Conservation (phyloP, 2,888 invertebrate genomes). For the Pollenia griseotomentosa region DNA sequence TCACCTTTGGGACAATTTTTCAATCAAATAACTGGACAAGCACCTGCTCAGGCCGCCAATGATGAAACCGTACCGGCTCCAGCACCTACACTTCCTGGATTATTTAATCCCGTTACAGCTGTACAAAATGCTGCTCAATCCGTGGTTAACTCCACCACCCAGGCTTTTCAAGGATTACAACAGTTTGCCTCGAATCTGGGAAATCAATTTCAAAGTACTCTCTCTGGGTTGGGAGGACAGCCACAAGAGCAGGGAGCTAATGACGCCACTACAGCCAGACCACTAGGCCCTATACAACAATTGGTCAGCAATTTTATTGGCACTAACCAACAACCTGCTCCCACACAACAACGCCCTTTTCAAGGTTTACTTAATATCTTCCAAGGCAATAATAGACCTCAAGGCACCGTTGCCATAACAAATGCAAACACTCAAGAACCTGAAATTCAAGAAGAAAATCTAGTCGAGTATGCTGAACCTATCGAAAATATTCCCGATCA, state of each 20-base stretch:
- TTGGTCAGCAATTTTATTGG: constrained; percentile 80
- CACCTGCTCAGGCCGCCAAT: constrained; percentile 58
- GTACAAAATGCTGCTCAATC: constrained; percentile 79
- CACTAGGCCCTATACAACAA: constrained; percentile 81
- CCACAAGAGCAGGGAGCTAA: constrained; percentile 71
- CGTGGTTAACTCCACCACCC: constrained; percentile 79
- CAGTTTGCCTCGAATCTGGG: constrained; percentile 80
- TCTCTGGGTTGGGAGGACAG: constrained; percentile 78
- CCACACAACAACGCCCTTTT: constrained; percentile 77
- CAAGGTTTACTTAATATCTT: constrained; percentile 82
- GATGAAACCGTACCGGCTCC: constrained; percentile 75
- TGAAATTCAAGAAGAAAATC: neutral
- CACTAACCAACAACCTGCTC: constrained; percentile 75
- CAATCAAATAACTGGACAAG: constrained; percentile 78
- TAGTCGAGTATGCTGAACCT: too few relatives aligned
- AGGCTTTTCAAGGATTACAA: constrained; percentile 81
- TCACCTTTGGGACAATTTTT: constrained; percentile 81
- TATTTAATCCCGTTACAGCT: constrained; percentile 79
- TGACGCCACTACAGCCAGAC: constrained; percentile 79
- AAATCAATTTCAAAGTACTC: constrained; percentile 79
- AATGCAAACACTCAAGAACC: constrained; percentile 2
- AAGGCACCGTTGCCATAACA: constrained; percentile 62
- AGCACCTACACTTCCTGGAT: constrained; percentile 78
- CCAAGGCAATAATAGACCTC: constrained; percentile 81
- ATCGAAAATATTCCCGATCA: constrained; percentile 61